Percentiles rank a stretch among this genome's conserved stretches.
Conservation (phyloP, 2,888 invertebrate genomes). For the Cataglyphis altisquamis region DNA sequence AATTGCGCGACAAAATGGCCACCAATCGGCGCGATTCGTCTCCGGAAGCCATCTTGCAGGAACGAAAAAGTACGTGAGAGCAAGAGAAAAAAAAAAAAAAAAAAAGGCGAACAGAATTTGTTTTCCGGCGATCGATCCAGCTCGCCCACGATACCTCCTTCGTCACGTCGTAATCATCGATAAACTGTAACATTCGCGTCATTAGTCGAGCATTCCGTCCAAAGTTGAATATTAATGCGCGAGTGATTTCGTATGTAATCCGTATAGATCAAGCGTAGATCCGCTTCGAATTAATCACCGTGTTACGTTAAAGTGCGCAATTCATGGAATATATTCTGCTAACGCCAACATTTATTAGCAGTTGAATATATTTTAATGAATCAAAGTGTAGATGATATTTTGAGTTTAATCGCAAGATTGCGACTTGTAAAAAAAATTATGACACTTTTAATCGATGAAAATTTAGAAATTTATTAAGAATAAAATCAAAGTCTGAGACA, state of each 20-base stretch:
- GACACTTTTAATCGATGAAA: neutral
- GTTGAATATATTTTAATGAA: neutral
- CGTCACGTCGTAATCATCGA: constrained; percentile 62
- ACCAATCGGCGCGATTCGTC: constrained; percentile 56
- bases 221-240: constrained; percentile 66
- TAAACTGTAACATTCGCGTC: constrained; percentile 61
- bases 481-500: neutral
- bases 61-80: constrained; percentile 42
- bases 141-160: constrained; percentile 43
- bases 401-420: neutral
- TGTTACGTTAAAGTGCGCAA: constrained; percentile 17
- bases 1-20: constrained; percentile 47
- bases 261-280: constrained; percentile 33
- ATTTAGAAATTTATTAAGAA: neutral
- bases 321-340: neutral
- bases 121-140: constrained; percentile 37
- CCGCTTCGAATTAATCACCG: constrained; percentile 37
- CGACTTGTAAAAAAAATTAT: neutral
- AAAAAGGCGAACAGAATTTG: constrained; percentile 18
- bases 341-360: neutral
- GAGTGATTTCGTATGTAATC: constrained; percentile 45
- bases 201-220: constrained; percentile 55
- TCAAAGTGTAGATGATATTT: neutral
- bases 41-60: constrained; percentile 52
- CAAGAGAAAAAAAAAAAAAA: neutral